phyloP scores from a whole-genome alignment of 2,888 invertebrate species.

The Zaprionus lineosus region DNA sequence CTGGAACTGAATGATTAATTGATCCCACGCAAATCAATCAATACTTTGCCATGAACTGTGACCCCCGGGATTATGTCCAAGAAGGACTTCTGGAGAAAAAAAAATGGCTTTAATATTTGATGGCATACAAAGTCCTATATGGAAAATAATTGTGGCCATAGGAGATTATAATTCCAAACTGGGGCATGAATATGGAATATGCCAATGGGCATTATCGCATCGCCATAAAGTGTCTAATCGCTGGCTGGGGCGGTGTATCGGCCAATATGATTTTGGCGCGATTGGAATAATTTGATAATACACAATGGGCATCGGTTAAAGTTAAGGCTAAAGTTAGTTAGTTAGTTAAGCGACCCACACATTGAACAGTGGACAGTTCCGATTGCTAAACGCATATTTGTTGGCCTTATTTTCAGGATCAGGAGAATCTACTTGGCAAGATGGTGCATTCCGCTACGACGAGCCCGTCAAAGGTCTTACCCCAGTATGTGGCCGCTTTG shows the following conservation, averaged over 20 bases:
- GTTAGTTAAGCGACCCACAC: conserved; percentile 23
- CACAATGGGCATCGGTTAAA: conserved; percentile 30
- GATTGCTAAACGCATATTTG: conserved; percentile 3
- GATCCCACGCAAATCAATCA: too few species aligned
- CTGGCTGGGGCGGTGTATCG: conserved; percentile 33
- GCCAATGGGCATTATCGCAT: conserved; percentile 39
- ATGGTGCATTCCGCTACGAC: conserved; percentile 78
- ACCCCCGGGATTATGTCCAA: too few species aligned
- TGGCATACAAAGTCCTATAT: too few species aligned
- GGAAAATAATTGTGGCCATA: too few species aligned
- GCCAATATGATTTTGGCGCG: conserved; percentile 14
- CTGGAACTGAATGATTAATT: too few species aligned
- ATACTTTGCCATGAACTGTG: too few species aligned
- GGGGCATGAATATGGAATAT: conserved; percentile 3
- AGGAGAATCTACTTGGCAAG: conserved; percentile 75
- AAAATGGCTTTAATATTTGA: too few species aligned
- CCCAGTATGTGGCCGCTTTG: conserved; percentile 82
- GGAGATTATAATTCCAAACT: too few species aligned
- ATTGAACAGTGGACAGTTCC: neutral
- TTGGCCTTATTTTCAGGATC: conserved; percentile 70
- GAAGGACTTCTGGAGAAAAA: too few species aligned
- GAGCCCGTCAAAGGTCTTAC: conserved; percentile 65
- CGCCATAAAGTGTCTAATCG: conserved; percentile 55
- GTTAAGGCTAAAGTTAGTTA: too few species aligned
- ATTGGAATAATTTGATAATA: conserved; percentile 42